phyloP scores from a whole-genome alignment of 2,888 invertebrate species.

The Yponomeuta malinellus region DNA sequence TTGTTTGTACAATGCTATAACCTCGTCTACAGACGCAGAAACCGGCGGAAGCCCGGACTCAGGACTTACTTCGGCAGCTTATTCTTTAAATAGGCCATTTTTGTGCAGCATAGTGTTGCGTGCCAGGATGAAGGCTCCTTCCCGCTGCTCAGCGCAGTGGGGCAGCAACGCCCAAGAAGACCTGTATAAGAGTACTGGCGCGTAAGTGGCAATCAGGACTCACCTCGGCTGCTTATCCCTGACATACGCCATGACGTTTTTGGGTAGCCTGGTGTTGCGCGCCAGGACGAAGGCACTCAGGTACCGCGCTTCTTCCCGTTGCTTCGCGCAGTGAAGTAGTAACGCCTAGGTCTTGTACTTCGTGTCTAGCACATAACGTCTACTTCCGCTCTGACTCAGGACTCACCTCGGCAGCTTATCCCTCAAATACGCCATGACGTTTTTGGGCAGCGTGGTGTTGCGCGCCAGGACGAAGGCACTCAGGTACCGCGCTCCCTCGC shows the following conservation, averaged over 20 bases:
- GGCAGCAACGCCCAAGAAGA: no score
- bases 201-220: neutral
- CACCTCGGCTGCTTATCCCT: conserved; percentile 82
- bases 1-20: no score
- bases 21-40: no score
- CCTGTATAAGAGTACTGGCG: no score
- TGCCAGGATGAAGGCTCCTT: no score
- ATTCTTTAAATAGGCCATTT: conserved; percentile 75
- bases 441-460: conserved; percentile 71
- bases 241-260: conserved; percentile 85
- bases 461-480: conserved; percentile 88
- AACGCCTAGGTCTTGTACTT: conserved; percentile 80
- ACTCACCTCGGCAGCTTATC: conserved; percentile 80
- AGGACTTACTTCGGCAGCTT: conserved; percentile 77
- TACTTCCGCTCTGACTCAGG: neutral
- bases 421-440: conserved; percentile 84
- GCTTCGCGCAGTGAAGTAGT: conserved; percentile 90
- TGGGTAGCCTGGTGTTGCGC: conserved; percentile 69
- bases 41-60: neutral
- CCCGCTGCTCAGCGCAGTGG: no score
- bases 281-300: conserved; percentile 88
- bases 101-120: no score
- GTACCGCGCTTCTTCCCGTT: conserved; percentile 84
- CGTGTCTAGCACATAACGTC: neutral
- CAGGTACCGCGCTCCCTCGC: conserved; percentile 83